Evolutionary conservation across 2,888 invertebrate genomes (phyloP).

Genomic region (Arge pagana): DNA sequence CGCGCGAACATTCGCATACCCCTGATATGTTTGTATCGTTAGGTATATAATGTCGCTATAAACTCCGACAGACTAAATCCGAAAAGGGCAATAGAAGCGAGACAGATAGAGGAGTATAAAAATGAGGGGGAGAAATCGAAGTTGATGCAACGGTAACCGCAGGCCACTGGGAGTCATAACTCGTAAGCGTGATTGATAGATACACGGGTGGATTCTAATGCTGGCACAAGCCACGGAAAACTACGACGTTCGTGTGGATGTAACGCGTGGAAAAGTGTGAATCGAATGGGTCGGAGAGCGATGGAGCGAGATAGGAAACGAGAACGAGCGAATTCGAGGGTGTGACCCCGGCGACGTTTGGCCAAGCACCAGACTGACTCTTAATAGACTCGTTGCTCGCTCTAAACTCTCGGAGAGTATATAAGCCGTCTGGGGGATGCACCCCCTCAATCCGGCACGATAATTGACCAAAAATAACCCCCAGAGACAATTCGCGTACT

Average conservation of each 20-base stretch:
- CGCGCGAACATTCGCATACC: too few relatives aligned
- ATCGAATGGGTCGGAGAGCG: too few relatives aligned
- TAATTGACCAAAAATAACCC: slow-evolving; percentile 59
- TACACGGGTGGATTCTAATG: slow-evolving; percentile 18
- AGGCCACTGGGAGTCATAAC: slow-evolving; percentile 18
- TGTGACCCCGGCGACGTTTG: slow-evolving; percentile 18
- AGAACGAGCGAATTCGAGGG: too few relatives aligned
- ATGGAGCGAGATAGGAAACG: slow-evolving; percentile 6
- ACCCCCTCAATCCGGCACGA: slow-evolving; percentile 42
- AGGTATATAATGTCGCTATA: too few relatives aligned
- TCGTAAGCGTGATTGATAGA: slow-evolving; percentile 22
- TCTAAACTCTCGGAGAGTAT: slow-evolving; percentile 12
- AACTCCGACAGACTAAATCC: too few relatives aligned
- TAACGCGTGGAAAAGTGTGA: too few relatives aligned
- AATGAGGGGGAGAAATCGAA: too few relatives aligned
- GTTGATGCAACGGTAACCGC: too few relatives aligned
- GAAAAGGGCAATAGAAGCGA: too few relatives aligned
- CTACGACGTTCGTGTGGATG: too few relatives aligned
- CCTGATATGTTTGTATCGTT: too few relatives aligned
- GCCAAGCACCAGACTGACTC: slow-evolving; percentile 18
- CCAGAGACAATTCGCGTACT: slow-evolving; percentile 44
- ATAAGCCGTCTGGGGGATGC: slow-evolving; percentile 11
- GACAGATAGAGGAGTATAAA: too few relatives aligned
- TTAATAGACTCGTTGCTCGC: slow-evolving; percentile 34
- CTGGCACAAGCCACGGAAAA: slow-evolving; percentile 12